These are phyloP conservation scores for Microcaecilia unicolor DNA, from an alignment of 2,797 vertebrate genomes.

Conservation along the genomic window DNA sequence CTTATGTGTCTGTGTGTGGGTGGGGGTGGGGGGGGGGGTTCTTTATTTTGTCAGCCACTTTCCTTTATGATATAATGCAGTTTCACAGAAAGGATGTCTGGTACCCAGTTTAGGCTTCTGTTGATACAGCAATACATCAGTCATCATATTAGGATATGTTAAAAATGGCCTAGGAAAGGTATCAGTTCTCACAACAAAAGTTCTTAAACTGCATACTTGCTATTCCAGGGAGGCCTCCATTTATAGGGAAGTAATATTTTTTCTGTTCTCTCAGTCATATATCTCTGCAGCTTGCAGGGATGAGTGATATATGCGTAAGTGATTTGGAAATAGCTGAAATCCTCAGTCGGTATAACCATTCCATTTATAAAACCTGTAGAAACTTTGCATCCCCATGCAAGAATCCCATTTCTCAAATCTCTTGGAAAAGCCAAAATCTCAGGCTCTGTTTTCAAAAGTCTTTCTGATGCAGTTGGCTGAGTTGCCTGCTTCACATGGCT, in stretches of 20 bases:
- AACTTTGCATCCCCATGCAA: neutral
- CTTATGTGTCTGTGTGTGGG: too few relatives aligned
- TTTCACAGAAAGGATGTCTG: neutral
- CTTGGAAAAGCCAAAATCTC: too few relatives aligned
- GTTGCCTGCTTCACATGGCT: too few relatives aligned
- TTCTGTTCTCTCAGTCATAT: neutral
- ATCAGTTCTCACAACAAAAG: slow-evolving; percentile 7
- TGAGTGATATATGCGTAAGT: neutral
- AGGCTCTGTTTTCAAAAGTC: too few relatives aligned
- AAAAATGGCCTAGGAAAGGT: slow-evolving; percentile 2
- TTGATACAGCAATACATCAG: neutral
- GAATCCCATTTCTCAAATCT: neutral
- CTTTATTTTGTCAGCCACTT: too few relatives aligned
- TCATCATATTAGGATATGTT: slow-evolving; percentile 4
- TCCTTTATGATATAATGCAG: neutral
- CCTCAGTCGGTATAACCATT: neutral
- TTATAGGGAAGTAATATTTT: slow-evolving; percentile 6
- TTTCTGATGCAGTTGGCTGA: too few relatives aligned
- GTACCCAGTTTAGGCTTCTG: slow-evolving; percentile 8
- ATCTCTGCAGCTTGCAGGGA: slow-evolving; percentile 1
- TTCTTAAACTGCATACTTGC: slow-evolving; percentile 9
- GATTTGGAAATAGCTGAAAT: neutral
- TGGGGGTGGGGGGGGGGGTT: too few relatives aligned
- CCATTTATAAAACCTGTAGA: neutral
- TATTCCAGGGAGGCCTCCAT: neutral